Conservation (phyloP, 2,797 vertebrate genomes). For the Thaleichthys pacificus region DNA sequence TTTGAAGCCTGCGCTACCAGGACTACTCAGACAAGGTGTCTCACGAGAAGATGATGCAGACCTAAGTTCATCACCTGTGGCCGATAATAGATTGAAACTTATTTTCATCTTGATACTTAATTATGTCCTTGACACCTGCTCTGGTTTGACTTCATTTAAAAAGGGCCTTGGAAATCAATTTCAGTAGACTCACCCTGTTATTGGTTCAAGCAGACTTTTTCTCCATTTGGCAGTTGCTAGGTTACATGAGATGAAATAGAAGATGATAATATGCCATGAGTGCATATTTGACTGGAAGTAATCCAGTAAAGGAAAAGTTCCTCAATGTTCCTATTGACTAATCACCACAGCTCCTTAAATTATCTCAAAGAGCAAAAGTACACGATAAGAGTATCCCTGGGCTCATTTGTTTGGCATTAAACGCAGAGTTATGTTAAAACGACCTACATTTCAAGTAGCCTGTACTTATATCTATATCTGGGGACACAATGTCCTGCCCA, state of each 20-base stretch:
- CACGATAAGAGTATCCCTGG: slow-evolving; percentile 33
- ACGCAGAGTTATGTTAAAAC: slow-evolving; percentile 48
- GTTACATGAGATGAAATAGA: slow-evolving; percentile 58
- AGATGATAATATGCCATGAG: slow-evolving; percentile 46
- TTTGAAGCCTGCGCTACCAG: background rate
- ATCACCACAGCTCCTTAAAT: slow-evolving; percentile 65
- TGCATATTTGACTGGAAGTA: slow-evolving; percentile 57
- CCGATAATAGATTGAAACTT: slow-evolving; percentile 16
- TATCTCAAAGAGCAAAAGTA: slow-evolving; percentile 48
- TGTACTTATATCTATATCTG: slow-evolving; percentile 49
- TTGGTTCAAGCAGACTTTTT: slow-evolving; percentile 41
- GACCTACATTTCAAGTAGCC: slow-evolving; percentile 51
- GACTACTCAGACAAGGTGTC: background rate
- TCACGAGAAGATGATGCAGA: slow-evolving; percentile 5
- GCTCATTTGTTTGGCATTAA: slow-evolving; percentile 57
- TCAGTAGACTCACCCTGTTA: slow-evolving; percentile 41
- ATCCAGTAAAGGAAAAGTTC: slow-evolving; percentile 47
- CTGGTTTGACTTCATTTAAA: slow-evolving; percentile 42
- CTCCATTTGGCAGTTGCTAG: slow-evolving; percentile 47
- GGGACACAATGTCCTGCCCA: slow-evolving; percentile 17
- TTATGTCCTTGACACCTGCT: slow-evolving; percentile 49
- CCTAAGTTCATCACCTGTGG: slow-evolving; percentile 13
- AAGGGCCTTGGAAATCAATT: slow-evolving; percentile 58
- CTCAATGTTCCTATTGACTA: slow-evolving; percentile 53
- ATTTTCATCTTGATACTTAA: slow-evolving; percentile 27